Evolutionary conservation across 1,140 invertebrate genomes (phyloP), one percentile per base, ranked within the genome.

Genomic region (Apis dorsata): DNA sequence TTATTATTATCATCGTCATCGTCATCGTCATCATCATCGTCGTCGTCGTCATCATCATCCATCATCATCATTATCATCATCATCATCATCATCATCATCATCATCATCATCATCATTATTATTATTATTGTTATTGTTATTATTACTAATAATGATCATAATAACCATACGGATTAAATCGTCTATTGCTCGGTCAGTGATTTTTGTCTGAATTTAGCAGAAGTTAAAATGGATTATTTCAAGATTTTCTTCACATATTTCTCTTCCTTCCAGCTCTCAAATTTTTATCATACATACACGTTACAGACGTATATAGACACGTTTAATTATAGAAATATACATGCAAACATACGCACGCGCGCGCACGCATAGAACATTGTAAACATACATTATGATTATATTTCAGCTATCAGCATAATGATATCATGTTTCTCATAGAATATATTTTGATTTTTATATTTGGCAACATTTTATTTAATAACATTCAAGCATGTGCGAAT

Each of bases 391-490:
- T 92, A 89, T 93, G 91, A 92, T 93, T 93, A 93, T 94, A 93
- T 92, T 94, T 94, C 91, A 93, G 89, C 93, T 93, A 94, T 92
- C 92, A 93, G 92, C 91, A 93, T 93, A 93, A 93, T 92, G 90
- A 91, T 93, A 93, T 91, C 91, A 93, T 94, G 93, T 94, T 93
- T 93, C 93, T 91, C 92, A 94, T 94, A 94, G 92, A 93, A 93
- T 93, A 94, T 92, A 94, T 93, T 94, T 94, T 93, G 92, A 92
- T 94, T 94, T 94, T 94, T 94, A 93, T 91, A 93, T 93, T 91
- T 90, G 65, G 87, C 72, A 89, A 87, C 91, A 88, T 88, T 92
- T 93, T 87, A 91, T 92, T 93, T 89, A 63, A 74, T 69, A 81
- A 81, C 73, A 59, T 66, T 86, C 72, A 66, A 82, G 77, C 68